phyloP scores from a whole-genome alignment of 2,797 vertebrate genomes.

The Pitangus sulphuratus region DNA sequence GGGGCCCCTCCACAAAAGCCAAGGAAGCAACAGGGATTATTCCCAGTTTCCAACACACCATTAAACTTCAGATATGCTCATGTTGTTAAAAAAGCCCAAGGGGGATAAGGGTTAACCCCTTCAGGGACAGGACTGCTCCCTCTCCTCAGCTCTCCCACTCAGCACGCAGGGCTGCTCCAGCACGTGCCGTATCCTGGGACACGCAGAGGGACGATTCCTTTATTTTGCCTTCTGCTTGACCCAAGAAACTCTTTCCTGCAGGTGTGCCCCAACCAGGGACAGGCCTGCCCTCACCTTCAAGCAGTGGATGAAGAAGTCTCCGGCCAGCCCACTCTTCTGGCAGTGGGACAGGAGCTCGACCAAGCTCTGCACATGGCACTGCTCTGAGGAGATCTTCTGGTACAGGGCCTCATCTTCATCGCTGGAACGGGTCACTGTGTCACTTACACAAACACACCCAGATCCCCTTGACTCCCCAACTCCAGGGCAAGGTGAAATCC shows the following conservation, averaged over 20 bases:
- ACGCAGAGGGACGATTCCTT: fast-evolving
- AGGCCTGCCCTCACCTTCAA: slow-evolving; percentile 82
- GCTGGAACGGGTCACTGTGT: slow-evolving; percentile 50
- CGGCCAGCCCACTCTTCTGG: slow-evolving; percentile 84
- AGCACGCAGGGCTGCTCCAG: background rate
- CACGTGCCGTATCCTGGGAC: fast-evolving
- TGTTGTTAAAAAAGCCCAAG: background rate
- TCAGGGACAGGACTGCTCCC: background rate
- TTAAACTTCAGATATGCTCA: slow-evolving; percentile 59
- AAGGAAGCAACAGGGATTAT: slow-evolving; percentile 42
- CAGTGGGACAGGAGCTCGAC: slow-evolving; percentile 84
- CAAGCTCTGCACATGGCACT: slow-evolving; percentile 86
- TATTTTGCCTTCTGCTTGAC: background rate
- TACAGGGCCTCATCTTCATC: slow-evolving; percentile 89
- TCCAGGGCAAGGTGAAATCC: background rate
- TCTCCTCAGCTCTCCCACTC: background rate
- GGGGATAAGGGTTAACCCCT: slow-evolving; percentile 42
- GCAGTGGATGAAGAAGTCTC: slow-evolving; percentile 90
- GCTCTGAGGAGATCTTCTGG: slow-evolving; percentile 88
- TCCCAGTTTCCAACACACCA: slow-evolving; percentile 47
- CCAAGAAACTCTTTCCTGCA: background rate
- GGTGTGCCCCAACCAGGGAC: background rate
- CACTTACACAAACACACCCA: background rate
- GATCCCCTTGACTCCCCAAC: background rate
- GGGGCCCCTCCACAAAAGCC: background rate